These are phyloP conservation scores for Atta colombica DNA, from an alignment of 1,140 invertebrate genomes.

Conservation along the genomic window DNA sequence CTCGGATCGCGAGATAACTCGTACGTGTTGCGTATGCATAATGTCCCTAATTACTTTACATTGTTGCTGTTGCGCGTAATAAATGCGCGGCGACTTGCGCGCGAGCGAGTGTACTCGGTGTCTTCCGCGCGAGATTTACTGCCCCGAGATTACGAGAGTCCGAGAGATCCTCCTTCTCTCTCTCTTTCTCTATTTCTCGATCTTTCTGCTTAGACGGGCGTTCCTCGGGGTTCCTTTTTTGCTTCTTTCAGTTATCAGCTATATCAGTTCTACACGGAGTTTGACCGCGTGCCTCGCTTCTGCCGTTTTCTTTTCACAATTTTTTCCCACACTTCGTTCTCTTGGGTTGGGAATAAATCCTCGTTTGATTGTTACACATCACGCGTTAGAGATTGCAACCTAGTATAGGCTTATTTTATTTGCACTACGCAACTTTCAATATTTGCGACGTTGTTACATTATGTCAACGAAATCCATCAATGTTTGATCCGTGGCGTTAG, in stretches of 20 bases:
- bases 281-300: constrained; percentile 9
- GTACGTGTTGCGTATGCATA: constrained; percentile 69
- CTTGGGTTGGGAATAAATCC: constrained; percentile 11
- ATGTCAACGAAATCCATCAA: neutral
- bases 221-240: constrained; percentile 16
- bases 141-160: constrained; percentile 48
- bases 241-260: constrained; percentile 53
- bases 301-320: neutral
- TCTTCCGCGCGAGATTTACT: constrained; percentile 55
- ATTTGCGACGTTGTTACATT: neutral
- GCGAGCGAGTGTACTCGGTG: constrained; percentile 37
- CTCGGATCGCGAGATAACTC: constrained; percentile 50
- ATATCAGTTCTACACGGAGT: constrained; percentile 54
- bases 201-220: constrained; percentile 5
- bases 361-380: constrained; percentile 35
- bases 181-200: constrained; percentile 20
- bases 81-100: constrained; percentile 54
- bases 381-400: constrained; percentile 4
- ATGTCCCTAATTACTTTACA: constrained; percentile 70
- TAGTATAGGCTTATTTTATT: neutral
- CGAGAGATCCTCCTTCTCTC: constrained; percentile 20
- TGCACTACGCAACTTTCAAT: neutral
- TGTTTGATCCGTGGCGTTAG: neutral
- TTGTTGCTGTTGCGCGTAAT: constrained; percentile 62
- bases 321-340: neutral